phyloP scores from a whole-genome alignment of 2,888 invertebrate species.

The Empis stercorea region DNA sequence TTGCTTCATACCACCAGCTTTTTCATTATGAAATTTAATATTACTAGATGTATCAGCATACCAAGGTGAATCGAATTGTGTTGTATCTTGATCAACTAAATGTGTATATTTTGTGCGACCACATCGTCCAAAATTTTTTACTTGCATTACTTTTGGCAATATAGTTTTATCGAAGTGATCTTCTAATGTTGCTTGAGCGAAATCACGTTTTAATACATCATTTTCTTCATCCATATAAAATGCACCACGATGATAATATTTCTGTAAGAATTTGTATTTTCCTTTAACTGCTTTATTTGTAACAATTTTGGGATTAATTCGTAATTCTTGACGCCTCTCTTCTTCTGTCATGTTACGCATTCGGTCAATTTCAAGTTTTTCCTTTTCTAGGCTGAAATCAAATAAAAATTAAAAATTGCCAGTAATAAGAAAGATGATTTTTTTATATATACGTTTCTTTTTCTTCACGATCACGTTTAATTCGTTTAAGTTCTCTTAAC shows the following conservation, averaged over 20 bases:
- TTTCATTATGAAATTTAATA: conserved; percentile 71
- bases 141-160: conserved; percentile 99
- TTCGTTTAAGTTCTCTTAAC: conserved; percentile 84
- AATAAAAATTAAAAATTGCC: too few relatives aligned
- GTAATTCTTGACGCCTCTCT: conserved; percentile 77
- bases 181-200: conserved; percentile 90
- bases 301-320: conserved; percentile 80
- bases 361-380: conserved; percentile 76
- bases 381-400: conserved; percentile 62
- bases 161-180: conserved; percentile 99
- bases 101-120: conserved; percentile 99
- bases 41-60: conserved; percentile 81
- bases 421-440: too few relatives aligned
- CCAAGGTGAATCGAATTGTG: conserved; percentile 97
- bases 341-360: conserved; percentile 92
- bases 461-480: conserved; percentile 94
- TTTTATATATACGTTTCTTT: conserved; percentile 65
- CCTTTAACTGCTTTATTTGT: conserved; percentile 94
- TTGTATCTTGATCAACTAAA: conserved; percentile 97
- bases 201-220: conserved; percentile 81
- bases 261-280: conserved; percentile 98
- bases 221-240: conserved; percentile 95
- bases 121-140: conserved; percentile 98
- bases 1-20: conserved; percentile 88
- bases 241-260: conserved; percentile 98